Percentiles rank a stretch among this genome's conserved stretches.
Conservation (phyloP, 2,888 invertebrate species). For the Ryuthela nishihirai region DNA sequence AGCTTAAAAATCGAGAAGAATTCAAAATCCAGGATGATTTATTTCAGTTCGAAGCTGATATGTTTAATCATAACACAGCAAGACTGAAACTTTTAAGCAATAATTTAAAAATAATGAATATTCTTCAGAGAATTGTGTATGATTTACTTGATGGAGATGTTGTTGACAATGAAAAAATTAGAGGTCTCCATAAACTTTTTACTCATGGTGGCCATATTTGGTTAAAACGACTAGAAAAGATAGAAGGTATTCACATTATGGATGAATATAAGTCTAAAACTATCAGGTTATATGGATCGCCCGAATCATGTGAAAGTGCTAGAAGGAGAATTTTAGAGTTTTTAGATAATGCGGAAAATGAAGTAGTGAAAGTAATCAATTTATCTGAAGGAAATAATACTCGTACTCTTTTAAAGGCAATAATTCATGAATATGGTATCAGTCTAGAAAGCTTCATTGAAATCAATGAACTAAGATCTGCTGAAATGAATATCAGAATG, state of each 20-base stretch:
- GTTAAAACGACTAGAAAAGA: slow-evolving; percentile 11
- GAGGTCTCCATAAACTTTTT: slow-evolving; percentile 24
- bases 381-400: slow-evolving; percentile 4
- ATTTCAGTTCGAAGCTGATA: neutral
- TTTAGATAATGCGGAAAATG: slow-evolving; percentile 19
- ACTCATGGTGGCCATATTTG: slow-evolving; percentile 26
- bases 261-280: slow-evolving; percentile 6
- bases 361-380: slow-evolving; percentile 12
- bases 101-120: slow-evolving; percentile 7
- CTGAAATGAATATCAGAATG: slow-evolving; percentile 16
- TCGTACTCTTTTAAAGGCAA: slow-evolving; percentile 13
- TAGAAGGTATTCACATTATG: slow-evolving; percentile 11
- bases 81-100: slow-evolving; percentile 7
- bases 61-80: slow-evolving; percentile 1
- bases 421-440: slow-evolving; percentile 21
- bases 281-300: slow-evolving; percentile 13
- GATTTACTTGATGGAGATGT: slow-evolving; percentile 17
- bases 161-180: slow-evolving; percentile 2
- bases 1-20: neutral
- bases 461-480: slow-evolving; percentile 4
- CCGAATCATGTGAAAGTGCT: slow-evolving; percentile 3
- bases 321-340: slow-evolving; percentile 4
- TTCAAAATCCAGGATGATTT: neutral
- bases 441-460: slow-evolving; percentile 22
- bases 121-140: slow-evolving; percentile 9